A percentile compares a stretch with the other conserved stretches of the same genome.
phyloP scores from a whole-genome alignment of 2,888 invertebrate species.

The Catocala nupta region DNA sequence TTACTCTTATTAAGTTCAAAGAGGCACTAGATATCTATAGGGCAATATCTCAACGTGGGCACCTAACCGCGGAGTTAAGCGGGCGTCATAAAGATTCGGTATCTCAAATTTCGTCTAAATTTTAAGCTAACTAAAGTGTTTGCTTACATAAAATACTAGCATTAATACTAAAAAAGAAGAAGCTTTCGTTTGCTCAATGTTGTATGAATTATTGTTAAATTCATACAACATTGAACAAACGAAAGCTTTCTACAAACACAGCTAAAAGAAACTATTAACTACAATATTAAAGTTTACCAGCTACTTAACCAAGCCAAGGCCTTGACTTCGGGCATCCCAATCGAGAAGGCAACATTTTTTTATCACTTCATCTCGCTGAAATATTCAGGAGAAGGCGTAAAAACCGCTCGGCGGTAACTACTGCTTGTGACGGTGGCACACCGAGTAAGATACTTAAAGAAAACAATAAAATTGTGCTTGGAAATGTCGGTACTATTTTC shows the following conservation, averaged over 20 bases:
- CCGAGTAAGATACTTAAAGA: slow-evolving; percentile 13
- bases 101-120: no score
- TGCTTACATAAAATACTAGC: no score
- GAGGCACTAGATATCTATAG: no score
- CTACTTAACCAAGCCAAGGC: slow-evolving; percentile 23
- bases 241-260: no score
- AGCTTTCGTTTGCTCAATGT: no score
- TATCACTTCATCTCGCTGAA: slow-evolving; percentile 59
- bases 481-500: background rate
- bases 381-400: slow-evolving; percentile 54
- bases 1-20: no score
- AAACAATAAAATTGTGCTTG: background rate
- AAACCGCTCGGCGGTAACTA: slow-evolving; percentile 50
- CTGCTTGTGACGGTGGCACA: slow-evolving; percentile 30
- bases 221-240: background rate
- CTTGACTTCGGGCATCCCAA: slow-evolving; percentile 33
- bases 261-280: slow-evolving; percentile 18
- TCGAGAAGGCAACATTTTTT: slow-evolving; percentile 55
- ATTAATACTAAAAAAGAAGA: no score
- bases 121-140: no score
- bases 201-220: no score
- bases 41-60: no score
- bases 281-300: slow-evolving; percentile 20
- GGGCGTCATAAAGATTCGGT: no score
- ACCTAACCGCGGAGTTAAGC: no score